phyloP scores from a whole-genome alignment of 2,113 vertebrate species.

The Trochalopteron elliotii region DNA sequence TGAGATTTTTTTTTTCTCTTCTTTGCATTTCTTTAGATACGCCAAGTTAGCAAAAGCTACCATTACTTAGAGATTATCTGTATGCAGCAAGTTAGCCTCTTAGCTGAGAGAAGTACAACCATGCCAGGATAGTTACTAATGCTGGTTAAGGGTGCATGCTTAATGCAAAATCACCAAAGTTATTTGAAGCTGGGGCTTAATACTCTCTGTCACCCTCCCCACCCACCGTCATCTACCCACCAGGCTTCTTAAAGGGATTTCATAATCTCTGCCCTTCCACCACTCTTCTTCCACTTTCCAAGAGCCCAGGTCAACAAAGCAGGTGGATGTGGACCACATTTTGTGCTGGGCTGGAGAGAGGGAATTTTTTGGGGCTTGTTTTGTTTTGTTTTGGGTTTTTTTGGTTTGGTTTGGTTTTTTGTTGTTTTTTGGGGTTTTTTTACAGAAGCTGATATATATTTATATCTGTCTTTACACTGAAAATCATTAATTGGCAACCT shows the following conservation, averaged over 20 bases:
- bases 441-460: not conserved
- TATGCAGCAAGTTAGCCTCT: not conserved
- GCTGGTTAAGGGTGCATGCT: not conserved
- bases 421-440: not conserved
- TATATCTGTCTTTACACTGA: not conserved
- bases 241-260: not conserved
- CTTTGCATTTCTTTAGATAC: not conserved
- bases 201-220: too few species aligned
- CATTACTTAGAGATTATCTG: not conserved
- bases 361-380: too few species aligned
- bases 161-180: not conserved
- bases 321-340: not conserved
- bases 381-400: not conserved
- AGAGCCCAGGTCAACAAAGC: not conserved
- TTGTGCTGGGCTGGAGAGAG: not conserved
- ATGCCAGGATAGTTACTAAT: not conserved
- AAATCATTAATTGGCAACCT: not conserved
- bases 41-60: not conserved
- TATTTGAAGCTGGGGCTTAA: not conserved
- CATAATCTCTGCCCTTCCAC: not conserved
- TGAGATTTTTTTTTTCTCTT: not conserved
- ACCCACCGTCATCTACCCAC: fast-evolving
- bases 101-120: not conserved
- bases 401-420: not conserved
- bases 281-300: not conserved